Conservation (phyloP, 2,797 vertebrate species). For the Syngnathus acus region DNA sequence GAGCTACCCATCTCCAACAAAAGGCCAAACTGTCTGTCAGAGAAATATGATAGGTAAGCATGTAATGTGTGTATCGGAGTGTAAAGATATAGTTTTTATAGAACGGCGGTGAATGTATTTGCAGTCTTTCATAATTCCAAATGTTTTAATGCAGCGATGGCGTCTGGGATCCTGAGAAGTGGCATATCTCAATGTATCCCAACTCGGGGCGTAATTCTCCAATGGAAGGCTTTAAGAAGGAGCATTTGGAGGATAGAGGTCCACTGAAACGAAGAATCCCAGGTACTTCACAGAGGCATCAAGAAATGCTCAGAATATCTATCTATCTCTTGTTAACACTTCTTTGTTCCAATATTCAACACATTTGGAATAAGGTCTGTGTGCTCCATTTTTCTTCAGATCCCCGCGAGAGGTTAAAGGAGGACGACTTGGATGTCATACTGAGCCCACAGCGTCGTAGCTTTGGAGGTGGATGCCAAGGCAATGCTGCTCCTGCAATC, state of each 20-base stretch:
- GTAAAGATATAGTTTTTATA: neutral
- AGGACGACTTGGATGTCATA: constrained; percentile 93
- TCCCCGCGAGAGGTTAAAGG: constrained; percentile 91
- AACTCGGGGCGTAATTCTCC: constrained; percentile 84
- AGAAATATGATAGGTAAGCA: constrained; percentile 94
- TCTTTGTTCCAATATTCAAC: too few relatives aligned
- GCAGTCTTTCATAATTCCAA: neutral
- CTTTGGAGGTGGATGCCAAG: constrained; percentile 93
- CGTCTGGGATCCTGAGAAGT: constrained; percentile 98
- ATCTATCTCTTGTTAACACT: too few relatives aligned
- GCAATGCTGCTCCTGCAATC: constrained; percentile 63
- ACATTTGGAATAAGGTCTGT: neutral
- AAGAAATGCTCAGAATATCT: neutral
- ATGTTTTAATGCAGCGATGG: constrained; percentile 76
- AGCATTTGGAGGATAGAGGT: constrained; percentile 79
- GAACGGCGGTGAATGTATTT: neutral
- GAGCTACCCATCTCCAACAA: constrained; percentile 87
- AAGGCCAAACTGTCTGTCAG: constrained; percentile 89
- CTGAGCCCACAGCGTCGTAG: constrained; percentile 93
- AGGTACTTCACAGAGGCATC: constrained; percentile 58
- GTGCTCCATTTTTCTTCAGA: constrained; percentile 61
- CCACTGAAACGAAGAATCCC: constrained; percentile 86
- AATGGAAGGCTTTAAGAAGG: constrained; percentile 86
- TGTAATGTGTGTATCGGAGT: neutral
- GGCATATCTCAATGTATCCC: constrained; percentile 94